A percentile compares a stretch with the other conserved stretches of the same genome.
phyloP scores from a whole-genome alignment of 1,140 invertebrate genomes.

The Chlorops oryzae region DNA sequence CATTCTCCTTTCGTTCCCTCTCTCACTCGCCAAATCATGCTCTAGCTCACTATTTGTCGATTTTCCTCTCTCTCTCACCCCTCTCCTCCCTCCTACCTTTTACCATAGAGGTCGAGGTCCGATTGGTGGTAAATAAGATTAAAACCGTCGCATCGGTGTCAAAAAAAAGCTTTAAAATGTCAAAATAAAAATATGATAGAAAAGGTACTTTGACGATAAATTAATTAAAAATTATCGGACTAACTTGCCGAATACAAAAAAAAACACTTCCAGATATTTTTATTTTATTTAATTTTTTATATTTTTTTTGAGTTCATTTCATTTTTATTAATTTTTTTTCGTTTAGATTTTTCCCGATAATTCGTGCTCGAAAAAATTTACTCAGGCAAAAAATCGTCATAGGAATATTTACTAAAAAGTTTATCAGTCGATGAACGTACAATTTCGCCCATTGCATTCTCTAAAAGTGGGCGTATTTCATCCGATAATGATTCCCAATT shows the following conservation, averaged over 20 bases:
- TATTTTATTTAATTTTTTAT: constrained; percentile 18
- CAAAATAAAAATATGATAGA: too few relatives aligned
- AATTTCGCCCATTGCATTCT: constrained; percentile 51
- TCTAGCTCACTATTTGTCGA: neutral
- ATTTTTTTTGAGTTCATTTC: constrained; percentile 19
- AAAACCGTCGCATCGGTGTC: too few relatives aligned
- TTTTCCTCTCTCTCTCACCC: neutral
- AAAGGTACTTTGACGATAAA: too few relatives aligned
- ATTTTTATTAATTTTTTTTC: constrained; percentile 1
- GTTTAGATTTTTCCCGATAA: constrained; percentile 3
- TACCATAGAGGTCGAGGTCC: too few relatives aligned
- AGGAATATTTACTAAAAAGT: constrained; percentile 36
- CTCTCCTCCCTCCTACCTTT: neutral
- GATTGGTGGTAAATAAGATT: too few relatives aligned
- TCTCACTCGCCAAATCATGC: too few relatives aligned
- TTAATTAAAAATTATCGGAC: too few relatives aligned
- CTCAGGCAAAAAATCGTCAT: constrained; percentile 35
- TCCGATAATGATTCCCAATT: constrained; percentile 55
- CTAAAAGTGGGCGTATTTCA: constrained; percentile 55
- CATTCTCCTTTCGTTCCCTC: too few relatives aligned
- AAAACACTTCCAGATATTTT: too few relatives aligned
- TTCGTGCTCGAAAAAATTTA: constrained; percentile 8
- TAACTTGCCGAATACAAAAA: too few relatives aligned
- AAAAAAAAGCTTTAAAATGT: too few relatives aligned
- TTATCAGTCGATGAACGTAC: constrained; percentile 57